Base-by-base conservation (phyloP, 2,888 invertebrate genomes). In the Apomyelois bistriatella region DNA sequence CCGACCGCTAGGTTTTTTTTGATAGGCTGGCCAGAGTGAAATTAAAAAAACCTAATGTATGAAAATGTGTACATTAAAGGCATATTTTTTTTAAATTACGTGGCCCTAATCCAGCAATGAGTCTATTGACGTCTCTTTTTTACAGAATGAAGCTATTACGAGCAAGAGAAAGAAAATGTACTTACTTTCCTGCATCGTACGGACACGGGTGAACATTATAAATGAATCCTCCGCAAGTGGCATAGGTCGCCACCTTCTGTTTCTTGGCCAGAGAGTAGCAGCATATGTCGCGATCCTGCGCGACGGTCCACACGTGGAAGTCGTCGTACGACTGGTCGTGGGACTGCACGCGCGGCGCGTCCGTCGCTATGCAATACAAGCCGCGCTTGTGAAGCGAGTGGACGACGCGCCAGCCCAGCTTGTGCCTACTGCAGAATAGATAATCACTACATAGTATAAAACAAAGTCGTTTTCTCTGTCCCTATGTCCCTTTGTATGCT, bases 151-250 rank as follows among this genome's bases (percentile, higher is more conserved):
- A 22, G 5, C 5, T 22, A 22, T 3, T 3, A 22, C 22, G 22
- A 22, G 5, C 2, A 22, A 22, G 2, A 3, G 22, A 2, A 5
- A 3, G 3, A 22, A 22, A 22, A 22, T 22, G 22, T 22, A 82
- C 82, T 82, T 75, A 93, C 93, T 90, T 92, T 70, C 91, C 91
- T 52, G 95, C 94, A 79, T 95, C 95, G 54, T 95, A 82, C 0
- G 94, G 93, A 53, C 95, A 95, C 6, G 91, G 74, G 37, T 91
- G 86, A 22, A 95, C 73, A 32, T 90, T 91, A 66, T 94, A 94
- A 1, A 94, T 76, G 68, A 84, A 92, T 9, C 94, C 95, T 4
- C 94, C 94, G 58, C 94, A 90, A 0, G 94, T 93, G 1, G 92
- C 90, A 60, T 89, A 84, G 2, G 79, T 75, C 1, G 79, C 68